These are phyloP conservation scores for Tricholaema leucomelas DNA, from an alignment of 2,113 vertebrate genomes.

Conservation along the genomic window DNA sequence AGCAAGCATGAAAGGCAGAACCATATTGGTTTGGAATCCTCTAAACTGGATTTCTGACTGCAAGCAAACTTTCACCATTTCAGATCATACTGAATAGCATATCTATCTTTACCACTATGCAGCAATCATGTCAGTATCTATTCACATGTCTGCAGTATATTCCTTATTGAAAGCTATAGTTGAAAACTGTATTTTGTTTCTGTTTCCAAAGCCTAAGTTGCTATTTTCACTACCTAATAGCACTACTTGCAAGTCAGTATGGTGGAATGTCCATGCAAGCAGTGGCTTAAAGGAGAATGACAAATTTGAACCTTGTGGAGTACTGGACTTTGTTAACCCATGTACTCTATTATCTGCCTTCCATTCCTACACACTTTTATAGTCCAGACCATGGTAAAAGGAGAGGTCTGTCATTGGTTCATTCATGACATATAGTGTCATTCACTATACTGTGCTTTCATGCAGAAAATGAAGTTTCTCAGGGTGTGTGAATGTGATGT, in stretches of 20 bases:
- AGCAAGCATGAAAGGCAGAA: constrained; percentile 34
- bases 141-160: not conserved
- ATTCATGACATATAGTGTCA: too few relatives aligned
- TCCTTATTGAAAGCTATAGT: not conserved
- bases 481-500: not conserved
- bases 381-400: not conserved
- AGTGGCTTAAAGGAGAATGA: not conserved
- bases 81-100: constrained; percentile 7
- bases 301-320: not conserved
- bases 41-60: constrained; percentile 40
- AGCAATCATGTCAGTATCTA: constrained; percentile 8
- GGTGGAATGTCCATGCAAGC: not conserved
- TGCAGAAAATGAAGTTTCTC: not conserved
- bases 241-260: not conserved
- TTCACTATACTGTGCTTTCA: not conserved
- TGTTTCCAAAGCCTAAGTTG: not conserved
- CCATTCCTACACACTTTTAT: not conserved
- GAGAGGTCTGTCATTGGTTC: not conserved
- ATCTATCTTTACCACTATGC: not conserved
- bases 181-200: not conserved
- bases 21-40: constrained; percentile 9
- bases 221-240: not conserved
- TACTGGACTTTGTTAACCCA: not conserved
- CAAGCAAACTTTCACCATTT: constrained; percentile 23
- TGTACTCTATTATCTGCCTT: not conserved